Conservation (phyloP, 1,140 invertebrate species). For the Drosophila lini region DNA sequence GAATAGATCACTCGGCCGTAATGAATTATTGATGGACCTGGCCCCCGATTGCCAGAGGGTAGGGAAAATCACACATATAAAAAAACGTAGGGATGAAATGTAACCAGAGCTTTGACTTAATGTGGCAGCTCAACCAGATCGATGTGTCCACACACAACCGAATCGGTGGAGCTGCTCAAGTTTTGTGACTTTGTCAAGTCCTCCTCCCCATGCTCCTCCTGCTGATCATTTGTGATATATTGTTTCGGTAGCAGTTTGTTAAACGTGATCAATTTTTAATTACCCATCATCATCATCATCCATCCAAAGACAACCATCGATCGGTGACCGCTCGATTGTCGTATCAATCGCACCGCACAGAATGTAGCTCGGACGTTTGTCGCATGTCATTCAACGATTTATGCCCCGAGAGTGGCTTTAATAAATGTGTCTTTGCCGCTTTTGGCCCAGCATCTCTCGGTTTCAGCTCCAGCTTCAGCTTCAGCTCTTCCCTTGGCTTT, state of each 20-base stretch:
- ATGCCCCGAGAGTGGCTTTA: constrained; percentile 75
- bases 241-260: constrained; percentile 82
- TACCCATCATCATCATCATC: constrained; percentile 71
- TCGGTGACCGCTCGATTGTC: constrained; percentile 48
- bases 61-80: constrained; percentile 38
- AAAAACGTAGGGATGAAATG: constrained; percentile 43
- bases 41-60: constrained; percentile 15
- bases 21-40: constrained; percentile 78
- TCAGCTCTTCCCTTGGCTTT: constrained; percentile 1
- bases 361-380: constrained; percentile 79
- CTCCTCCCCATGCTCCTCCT: constrained; percentile 4
- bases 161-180: constrained; percentile 25
- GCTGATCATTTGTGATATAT: constrained; percentile 72
- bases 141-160: constrained; percentile 43
- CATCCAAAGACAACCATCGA: constrained; percentile 40
- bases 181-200: constrained; percentile 53
- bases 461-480: constrained; percentile 19
- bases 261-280: constrained; percentile 83
- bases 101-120: constrained; percentile 58
- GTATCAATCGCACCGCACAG: constrained; percentile 77
- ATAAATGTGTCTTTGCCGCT: constrained; percentile 75
- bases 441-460: constrained; percentile 42
- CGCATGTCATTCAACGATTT: constrained; percentile 81
- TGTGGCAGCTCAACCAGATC: constrained; percentile 52
- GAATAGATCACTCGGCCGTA: constrained; percentile 75